These are phyloP conservation scores for Stegodyphus dumicola DNA, from an alignment of 1,140 invertebrate species.

Conservation along the genomic window DNA sequence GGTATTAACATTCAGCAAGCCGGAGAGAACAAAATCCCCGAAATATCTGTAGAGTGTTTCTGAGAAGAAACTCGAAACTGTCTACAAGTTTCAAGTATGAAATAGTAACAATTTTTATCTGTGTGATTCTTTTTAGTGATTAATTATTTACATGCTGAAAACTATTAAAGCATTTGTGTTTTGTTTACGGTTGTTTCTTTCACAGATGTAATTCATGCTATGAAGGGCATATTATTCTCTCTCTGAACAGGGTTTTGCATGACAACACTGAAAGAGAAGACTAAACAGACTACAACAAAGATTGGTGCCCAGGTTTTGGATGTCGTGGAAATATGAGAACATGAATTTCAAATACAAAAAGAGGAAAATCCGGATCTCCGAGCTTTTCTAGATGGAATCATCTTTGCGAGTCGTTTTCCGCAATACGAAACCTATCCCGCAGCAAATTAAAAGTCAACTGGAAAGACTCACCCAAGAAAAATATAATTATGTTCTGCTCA, in stretches of 20 bases:
- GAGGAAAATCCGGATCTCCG: not conserved
- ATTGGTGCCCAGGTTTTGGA: not conserved
- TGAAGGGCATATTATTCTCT: not conserved
- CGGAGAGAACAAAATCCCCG: not conserved
- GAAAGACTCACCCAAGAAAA: no score
- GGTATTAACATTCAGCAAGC: not conserved
- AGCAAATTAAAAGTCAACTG: no score
- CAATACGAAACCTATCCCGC: no score
- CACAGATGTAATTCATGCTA: not conserved
- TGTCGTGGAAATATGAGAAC: not conserved
- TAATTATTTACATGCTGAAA: not conserved
- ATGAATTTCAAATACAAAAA: not conserved
- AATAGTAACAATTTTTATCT: not conserved
- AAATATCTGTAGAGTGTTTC: not conserved
- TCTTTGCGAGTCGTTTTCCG: no score
- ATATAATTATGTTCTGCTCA: no score
- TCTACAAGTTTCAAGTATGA: conserved; percentile 3
- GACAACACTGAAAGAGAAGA: not conserved
- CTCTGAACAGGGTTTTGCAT: not conserved
- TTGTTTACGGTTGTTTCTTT: not conserved
- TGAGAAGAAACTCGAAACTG: not conserved
- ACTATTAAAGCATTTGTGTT: not conserved
- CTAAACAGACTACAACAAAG: not conserved
- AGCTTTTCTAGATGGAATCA: no score
- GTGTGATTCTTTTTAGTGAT: not conserved